Conservation (phyloP, 2,113 vertebrate genomes). For the Actenoides lindsayi region DNA sequence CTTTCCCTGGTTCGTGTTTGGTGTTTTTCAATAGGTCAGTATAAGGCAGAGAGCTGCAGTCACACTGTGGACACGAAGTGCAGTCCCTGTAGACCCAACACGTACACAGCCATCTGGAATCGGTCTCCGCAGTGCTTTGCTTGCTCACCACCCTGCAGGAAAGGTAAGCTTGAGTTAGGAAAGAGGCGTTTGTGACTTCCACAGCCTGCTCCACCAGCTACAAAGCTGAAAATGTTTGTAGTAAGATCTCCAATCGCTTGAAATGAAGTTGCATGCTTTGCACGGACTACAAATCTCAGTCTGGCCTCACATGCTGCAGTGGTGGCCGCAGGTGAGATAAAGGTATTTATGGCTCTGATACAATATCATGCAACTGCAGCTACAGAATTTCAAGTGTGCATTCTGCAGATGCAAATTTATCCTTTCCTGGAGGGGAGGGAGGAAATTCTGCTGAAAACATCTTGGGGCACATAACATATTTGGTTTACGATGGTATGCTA, state of each 20-base stretch:
- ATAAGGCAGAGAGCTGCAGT: neutral
- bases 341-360: neutral
- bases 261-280: neutral
- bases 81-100: conserved; percentile 36
- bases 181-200: neutral
- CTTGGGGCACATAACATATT: neutral
- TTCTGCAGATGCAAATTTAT: neutral
- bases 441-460: neutral
- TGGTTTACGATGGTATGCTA: neutral
- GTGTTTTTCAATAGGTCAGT: conserved; percentile 18
- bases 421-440: neutral
- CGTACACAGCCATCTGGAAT: conserved; percentile 63
- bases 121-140: conserved; percentile 44
- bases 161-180: neutral
- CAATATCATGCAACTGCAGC: neutral
- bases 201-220: neutral
- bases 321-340: neutral
- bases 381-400: neutral
- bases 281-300: neutral
- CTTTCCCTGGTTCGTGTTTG: neutral
- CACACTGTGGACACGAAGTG: conserved; percentile 38
- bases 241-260: neutral
- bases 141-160: conserved; percentile 57
- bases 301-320: neutral
- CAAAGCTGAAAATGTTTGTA: neutral